A percentile compares a stretch with the other conserved stretches of the same genome.
These are phyloP conservation scores for Hydrozoanthus tunicans DNA, from an alignment of 64 coral and sea anemone species.

Conservation along the genomic window DNA sequence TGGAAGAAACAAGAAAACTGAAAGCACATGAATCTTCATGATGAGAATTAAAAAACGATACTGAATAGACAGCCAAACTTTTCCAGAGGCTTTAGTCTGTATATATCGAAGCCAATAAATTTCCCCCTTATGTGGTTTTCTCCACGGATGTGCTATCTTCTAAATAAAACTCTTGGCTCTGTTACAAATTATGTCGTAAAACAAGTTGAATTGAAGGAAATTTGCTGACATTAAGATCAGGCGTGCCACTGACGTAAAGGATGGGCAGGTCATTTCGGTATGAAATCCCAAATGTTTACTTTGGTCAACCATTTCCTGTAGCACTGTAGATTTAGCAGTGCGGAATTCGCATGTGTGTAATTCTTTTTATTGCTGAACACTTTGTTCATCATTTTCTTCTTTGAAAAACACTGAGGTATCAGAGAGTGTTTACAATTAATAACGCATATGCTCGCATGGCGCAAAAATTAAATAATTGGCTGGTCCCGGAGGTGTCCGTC, in stretches of 20 bases:
- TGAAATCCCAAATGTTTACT: not conserved
- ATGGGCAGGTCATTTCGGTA: not conserved
- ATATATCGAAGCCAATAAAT: not conserved
- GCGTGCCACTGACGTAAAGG: slow-evolving; percentile 13
- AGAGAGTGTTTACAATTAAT: no score
- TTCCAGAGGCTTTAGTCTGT: not conserved
- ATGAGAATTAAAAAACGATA: no score
- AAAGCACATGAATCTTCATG: not conserved
- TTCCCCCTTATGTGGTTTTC: not conserved
- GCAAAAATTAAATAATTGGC: no score
- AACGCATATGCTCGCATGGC: no score
- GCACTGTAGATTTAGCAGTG: no score
- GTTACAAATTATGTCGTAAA: not conserved
- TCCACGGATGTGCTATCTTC: not conserved
- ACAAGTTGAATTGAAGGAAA: not conserved
- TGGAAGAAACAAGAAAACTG: not conserved
- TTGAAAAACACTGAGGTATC: no score
- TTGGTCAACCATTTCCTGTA: not conserved
- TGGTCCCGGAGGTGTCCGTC: no score
- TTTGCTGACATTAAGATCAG: not conserved
- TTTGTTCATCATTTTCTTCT: no score
- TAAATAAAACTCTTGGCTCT: not conserved
- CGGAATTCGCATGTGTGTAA: no score
- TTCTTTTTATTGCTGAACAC: no score
- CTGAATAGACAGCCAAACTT: not conserved